phyloP scores from a whole-genome alignment of 2,113 vertebrate genomes.

The Phalacrocorax pelagicus region DNA sequence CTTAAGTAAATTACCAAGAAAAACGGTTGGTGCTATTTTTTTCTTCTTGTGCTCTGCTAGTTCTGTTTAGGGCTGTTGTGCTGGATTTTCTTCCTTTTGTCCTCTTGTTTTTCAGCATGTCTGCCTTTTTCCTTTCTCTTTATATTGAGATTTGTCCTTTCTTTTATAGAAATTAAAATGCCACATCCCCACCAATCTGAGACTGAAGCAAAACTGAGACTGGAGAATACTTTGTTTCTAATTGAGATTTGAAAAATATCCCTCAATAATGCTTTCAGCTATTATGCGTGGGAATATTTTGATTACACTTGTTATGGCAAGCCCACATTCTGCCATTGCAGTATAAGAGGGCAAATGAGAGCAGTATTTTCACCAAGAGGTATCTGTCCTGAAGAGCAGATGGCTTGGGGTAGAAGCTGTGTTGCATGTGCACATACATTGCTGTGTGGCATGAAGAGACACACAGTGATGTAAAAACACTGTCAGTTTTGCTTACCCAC shows the following conservation, averaged over 20 bases:
- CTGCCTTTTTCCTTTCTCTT: slow-evolving; percentile 21
- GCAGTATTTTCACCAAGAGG: background rate
- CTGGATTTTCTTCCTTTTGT: slow-evolving; percentile 14
- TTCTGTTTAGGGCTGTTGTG: background rate
- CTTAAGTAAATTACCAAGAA: slow-evolving; percentile 45
- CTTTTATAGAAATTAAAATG: slow-evolving; percentile 30
- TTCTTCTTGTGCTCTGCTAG: background rate
- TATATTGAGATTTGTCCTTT: slow-evolving; percentile 12
- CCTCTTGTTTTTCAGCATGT: slow-evolving; percentile 20
- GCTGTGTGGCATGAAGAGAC: background rate
- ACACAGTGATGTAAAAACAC: background rate
- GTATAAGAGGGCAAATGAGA: background rate
- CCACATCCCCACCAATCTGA: background rate
- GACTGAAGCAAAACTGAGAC: slow-evolving; percentile 10
- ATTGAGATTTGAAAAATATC: slow-evolving; percentile 28
- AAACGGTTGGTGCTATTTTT: slow-evolving; percentile 19
- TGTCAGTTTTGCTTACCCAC: background rate
- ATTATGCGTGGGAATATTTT: slow-evolving; percentile 38
- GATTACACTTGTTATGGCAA: slow-evolving; percentile 9
- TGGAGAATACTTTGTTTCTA: slow-evolving; percentile 27
- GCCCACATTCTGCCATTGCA: background rate
- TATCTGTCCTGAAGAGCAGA: background rate
- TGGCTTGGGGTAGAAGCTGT: background rate
- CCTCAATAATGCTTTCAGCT: slow-evolving; percentile 6
- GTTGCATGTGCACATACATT: background rate